Evolutionary conservation across 2,888 invertebrate genomes (phyloP), one percentile per base, ranked within the genome.

Genomic region (Horisme vitalbata): DNA sequence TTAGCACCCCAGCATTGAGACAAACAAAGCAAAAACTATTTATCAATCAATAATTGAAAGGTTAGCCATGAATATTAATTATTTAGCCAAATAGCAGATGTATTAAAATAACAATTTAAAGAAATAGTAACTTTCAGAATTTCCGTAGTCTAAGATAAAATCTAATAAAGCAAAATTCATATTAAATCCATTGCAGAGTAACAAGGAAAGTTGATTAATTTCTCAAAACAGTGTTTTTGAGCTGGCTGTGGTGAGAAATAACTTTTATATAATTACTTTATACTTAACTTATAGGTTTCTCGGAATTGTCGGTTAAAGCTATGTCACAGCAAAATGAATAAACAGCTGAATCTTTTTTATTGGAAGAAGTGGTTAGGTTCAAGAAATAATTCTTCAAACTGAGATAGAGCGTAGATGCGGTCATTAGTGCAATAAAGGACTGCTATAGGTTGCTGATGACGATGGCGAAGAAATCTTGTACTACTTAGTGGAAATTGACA

Each of bases 291-390:
- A 45, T 49, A 20, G 46, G 31, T 46, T 49, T 49, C 31, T 13
- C 31, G 23, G 63, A 67, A 68, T 65, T n/a, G n/a, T 73, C 34
- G 26, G 10, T n/a, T n/a, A n/a, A n/a, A 33, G 45, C 23, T 34
- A 15, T 41, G 32, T 4, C 36, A 41, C 46, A 46, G 46, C 23
- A 12, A 2, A n/a, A 3, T 8, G 7, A 10, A 4, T 12, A n/a
- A 9, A 14, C 10, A 32, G 46, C 32, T 36, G 1, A 14, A 32
- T 13, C 3, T 7, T 12, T 28, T n/a, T 27, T n/a, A 23, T 6
- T 18, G 2, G 5, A n/a, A 8, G 1, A 23, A 23, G 23, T n/a
- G 23, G 0, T 7, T n/a, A 3, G 3, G n/a, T n/a, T 2, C 6
- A 6, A n/a, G n/a, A n/a, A 23, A 5, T 14, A 20, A 5, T 2